Conservation (phyloP, 2,113 vertebrate genomes). For the Hemiscyllium ocellatum region DNA sequence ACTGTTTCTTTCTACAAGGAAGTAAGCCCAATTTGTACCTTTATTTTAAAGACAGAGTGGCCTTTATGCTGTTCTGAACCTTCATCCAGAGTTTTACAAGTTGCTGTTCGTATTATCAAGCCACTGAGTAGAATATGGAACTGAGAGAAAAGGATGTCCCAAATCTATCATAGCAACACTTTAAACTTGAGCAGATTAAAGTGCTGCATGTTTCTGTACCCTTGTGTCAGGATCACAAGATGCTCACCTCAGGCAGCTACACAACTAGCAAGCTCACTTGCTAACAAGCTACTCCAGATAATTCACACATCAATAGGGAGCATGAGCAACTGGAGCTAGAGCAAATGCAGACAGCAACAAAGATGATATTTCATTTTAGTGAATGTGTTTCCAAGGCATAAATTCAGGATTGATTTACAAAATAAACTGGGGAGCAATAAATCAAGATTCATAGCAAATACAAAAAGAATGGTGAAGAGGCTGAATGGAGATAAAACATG, state of each 20-base stretch:
- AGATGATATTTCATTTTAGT: neutral
- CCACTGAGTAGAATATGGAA: neutral
- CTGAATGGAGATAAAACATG: neutral
- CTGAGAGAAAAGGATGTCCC: neutral
- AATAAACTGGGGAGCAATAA: neutral
- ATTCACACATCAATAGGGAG: neutral
- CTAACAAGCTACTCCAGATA: neutral
- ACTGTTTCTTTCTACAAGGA: neutral
- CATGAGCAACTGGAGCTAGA: neutral
- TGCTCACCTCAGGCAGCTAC: neutral
- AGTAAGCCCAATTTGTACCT: neutral
- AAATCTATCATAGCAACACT: neutral
- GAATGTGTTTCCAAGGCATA: neutral
- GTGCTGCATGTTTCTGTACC: neutral
- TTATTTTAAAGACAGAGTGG: neutral
- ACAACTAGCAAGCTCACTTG: neutral
- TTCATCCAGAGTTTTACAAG: neutral
- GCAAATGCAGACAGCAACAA: neutral
- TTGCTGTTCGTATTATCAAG: neutral
- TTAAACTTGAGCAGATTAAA: neutral
- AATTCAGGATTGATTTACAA: neutral
- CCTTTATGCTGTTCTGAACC: neutral
- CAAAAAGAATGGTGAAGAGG: neutral
- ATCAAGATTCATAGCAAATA: neutral
- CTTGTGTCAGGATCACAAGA: neutral